Base-by-base conservation (phyloP, 2,113 vertebrate genomes). In the Parotia lawesii region DNA sequence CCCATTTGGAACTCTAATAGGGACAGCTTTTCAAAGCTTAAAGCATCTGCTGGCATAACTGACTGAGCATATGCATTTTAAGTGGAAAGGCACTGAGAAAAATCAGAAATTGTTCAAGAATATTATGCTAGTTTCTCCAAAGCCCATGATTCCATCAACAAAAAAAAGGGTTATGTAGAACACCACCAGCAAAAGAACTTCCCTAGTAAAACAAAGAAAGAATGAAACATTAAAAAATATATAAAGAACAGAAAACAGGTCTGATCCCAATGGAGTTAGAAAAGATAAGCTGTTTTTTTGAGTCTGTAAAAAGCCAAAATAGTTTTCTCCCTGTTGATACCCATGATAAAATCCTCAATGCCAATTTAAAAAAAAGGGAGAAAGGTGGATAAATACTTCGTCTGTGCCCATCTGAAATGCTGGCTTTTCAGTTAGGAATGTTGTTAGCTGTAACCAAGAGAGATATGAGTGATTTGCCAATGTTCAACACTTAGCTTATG, bases 41-140 rank as follows among this genome's bases (percentile, higher is more conserved):
- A 86, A 86, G 23, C 24, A 35, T 81, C 84, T 92, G 8, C 37
- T 87, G 80, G 57, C 48, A 17, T 71, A 86, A 90, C 38, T 58
- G 45, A 76, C 23, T 33, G 25, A 75, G 7, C 28, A 69, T 64
- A 69, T 29, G 35, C 25, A 69, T 88, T 93, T 93, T 66, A 74
- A 93, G 48, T 47, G 48, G 47, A 47, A 93, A 90, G 18, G 9
- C 0, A 0, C 44, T 76, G 33, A 86, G 61, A 90, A 95, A 95
- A 92, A 80, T 35, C 48, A 77, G n/a, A 22, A 93, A 67, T 84
- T 82, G 35, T 82, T 93, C 40, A 85, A 85, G 81, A 93, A 87
- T 79, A 91, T 76, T n/a, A 21, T 17, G 3, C 31, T 69, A 35
- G 24, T 42, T 94, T 31, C 90, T 74, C 76, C 40, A 89, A 95